Conservation (phyloP, 2,888 invertebrate genomes). For the Eulithis testata region DNA sequence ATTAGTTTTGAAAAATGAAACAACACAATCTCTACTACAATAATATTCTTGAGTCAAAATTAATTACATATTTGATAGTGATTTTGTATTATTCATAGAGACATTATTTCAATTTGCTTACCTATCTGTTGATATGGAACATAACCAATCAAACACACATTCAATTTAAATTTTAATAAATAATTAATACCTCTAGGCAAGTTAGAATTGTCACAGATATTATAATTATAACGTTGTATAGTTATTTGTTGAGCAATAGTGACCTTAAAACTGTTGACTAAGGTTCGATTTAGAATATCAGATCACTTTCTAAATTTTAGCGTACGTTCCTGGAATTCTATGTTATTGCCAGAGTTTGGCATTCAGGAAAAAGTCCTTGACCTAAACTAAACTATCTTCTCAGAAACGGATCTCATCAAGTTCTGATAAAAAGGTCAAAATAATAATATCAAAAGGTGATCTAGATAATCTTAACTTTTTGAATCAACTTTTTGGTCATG, state of each 20-base stretch:
- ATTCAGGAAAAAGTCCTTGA: neutral
- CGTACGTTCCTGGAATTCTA: constrained; percentile 4
- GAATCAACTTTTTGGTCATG: too few species aligned
- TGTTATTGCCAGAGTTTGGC: constrained; percentile 1
- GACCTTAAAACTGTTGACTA: constrained; percentile 31
- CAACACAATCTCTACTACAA: too few species aligned
- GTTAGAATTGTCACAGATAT: constrained; percentile 59
- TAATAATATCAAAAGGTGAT: neutral
- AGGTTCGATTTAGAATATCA: neutral
- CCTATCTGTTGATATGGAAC: too few species aligned
- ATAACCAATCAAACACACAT: constrained; percentile 50
- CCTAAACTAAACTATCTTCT: neutral
- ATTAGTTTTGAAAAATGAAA: too few species aligned
- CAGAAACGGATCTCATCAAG: too few species aligned
- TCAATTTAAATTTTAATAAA: constrained; percentile 45
- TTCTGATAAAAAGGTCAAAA: too few species aligned
- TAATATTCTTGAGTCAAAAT: too few species aligned
- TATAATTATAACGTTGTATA: constrained; percentile 50
- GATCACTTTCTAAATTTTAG: constrained; percentile 3
- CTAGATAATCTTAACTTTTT: too few species aligned
- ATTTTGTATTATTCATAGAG: too few species aligned
- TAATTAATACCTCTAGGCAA: constrained; percentile 48
- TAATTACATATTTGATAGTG: too few species aligned
- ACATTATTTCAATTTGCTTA: too few species aligned
- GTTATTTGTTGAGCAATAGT: constrained; percentile 30